Conservation (phyloP, 2,888 invertebrate species). For the Zele albiditarsus region DNA sequence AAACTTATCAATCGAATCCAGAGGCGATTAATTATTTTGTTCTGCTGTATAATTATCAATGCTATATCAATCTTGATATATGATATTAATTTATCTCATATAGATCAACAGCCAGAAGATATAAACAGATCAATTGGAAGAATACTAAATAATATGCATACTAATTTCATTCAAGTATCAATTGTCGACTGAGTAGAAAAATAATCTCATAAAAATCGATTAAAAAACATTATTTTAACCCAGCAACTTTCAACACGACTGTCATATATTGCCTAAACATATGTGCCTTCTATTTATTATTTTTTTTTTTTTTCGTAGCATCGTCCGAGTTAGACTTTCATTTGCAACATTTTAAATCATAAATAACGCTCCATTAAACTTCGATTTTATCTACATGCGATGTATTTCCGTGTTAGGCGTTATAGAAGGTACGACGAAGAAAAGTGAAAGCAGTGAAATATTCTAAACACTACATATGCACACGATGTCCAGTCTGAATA, state of each 20-base stretch:
- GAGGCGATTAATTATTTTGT: background rate
- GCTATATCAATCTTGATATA: background rate
- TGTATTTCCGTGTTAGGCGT: slow-evolving; percentile 24
- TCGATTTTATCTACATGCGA: slow-evolving; percentile 28
- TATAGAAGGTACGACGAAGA: background rate
- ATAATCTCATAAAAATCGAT: background rate
- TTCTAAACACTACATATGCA: background rate
- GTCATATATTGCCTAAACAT: background rate
- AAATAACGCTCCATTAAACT: slow-evolving; percentile 29
- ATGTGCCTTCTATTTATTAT: background rate
- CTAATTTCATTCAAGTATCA: background rate
- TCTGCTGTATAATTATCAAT: background rate
- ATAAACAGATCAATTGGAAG: background rate
- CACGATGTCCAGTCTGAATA: background rate
- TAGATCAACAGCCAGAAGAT: background rate
- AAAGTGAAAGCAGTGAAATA: slow-evolving; percentile 28
- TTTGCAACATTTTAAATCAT: slow-evolving; percentile 11
- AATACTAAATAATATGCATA: background rate
- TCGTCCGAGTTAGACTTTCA: slow-evolving; percentile 17
- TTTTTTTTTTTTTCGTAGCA: background rate
- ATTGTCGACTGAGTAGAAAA: background rate
- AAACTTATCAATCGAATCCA: background rate
- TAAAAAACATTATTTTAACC: background rate
- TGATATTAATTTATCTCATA: background rate
- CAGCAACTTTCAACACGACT: background rate